Base-by-base conservation (phyloP, 2,797 vertebrate species). In the Sitta carolinensis region DNA sequence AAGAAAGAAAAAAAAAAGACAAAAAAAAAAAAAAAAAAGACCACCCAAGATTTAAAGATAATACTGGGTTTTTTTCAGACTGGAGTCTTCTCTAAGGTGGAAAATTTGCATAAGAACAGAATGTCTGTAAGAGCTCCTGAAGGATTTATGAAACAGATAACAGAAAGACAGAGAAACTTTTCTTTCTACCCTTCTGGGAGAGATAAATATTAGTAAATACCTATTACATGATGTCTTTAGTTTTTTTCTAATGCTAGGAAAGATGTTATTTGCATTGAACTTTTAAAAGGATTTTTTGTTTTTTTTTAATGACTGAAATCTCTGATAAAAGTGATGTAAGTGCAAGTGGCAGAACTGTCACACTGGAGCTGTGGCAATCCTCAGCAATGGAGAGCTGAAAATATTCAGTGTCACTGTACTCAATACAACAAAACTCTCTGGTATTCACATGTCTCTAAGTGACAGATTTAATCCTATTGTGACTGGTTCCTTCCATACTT, bases 11-110 rank as follows among this genome's bases (percentile, higher is more conserved):
- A 5, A 2, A 7, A 27, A 25, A 55, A 22, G 2, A 11, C 5
- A 32, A 10, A 3, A 6, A 27, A 4, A 12, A 25, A 10, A 6
- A 11, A 5, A 2, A 7, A 27, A 25, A 55, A 22, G 2, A 11
- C 5, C 32, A 40, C 26, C 7, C 11, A 40, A 13, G 1, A 42
- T 75, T 48, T 40, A 69, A 89, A 69, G 19, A 50, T 55, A 58
- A 70, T 4, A 9, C 7, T 76, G 10, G 10, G 8, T 36, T 8
- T 84, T 89, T 84, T 16, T 8, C 27, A 76, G 19, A 23, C 15
- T 36, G 12, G 4, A 8, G 6, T 38, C 20, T 58, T 69, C 17
- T 69, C 21, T 66, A 69, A 58, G 11, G 26, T 9, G 8, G 25
- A 93, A 94, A 87, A 76, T 38, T 47, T 68, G 25, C 20, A 23